Evolutionary conservation across 2,113 vertebrate species (phyloP), one percentile per base, ranked within the genome.

Genomic region (Amblyornis subalaris): DNA sequence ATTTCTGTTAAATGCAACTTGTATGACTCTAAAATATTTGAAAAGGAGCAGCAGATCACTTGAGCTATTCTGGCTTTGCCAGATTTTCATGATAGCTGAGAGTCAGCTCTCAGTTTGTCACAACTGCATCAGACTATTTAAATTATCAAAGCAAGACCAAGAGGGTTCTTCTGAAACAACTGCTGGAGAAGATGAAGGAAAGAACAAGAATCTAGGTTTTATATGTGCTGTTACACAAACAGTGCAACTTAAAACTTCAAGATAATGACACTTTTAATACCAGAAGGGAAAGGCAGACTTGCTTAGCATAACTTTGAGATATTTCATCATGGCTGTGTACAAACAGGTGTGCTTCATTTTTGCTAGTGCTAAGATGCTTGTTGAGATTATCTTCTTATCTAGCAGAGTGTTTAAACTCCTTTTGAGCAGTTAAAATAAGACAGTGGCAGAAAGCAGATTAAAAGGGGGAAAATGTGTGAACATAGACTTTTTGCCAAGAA

Each of bases 251-350:
- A 88, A 66, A 96, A 92, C 58, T 87, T 89, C 73, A 92, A 55
- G 10, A 66, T 81, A 90, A 87, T 64, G 26, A 50, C 66, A 85
- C 71, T 88, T 88, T 72, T 86, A 70, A 82, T 71, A 85, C 53
- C 88, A 94, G 90, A 89, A 91, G 72, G 88, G 83, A 93, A 90
- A 47, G 50, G 75, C 74, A 54, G 55, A 73, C 71, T 92, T 62
- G n/a, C 57, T 90, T 71, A 77, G 71, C 50, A 23, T 77, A 90
- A 87, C 77, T 92, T 69, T 72, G 69, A 88, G 76, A 62, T 89
- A 83, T 86, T 76, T 74, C 95, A 84, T 79, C 92, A 88, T 89
- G 21, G 64, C 71, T 70, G 15, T 10, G 33, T 70, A 57, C 61
- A 60, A 73, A 77, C 62, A 85, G 80, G 77, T 81, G 44, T 26